phyloP scores from a whole-genome alignment of 2,888 invertebrate species.

The Drosophila yooni region DNA sequence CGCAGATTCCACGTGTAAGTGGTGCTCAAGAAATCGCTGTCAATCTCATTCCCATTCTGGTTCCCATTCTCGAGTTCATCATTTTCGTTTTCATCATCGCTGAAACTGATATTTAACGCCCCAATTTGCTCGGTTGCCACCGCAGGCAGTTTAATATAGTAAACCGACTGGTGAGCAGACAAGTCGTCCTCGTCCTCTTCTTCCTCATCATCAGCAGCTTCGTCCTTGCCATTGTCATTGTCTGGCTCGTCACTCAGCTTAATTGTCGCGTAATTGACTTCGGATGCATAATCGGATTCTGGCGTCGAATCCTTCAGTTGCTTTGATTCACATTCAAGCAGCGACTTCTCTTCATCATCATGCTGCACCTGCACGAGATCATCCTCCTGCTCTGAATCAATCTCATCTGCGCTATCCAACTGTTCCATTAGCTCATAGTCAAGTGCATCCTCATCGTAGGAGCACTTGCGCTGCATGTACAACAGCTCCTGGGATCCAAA shows the following conservation, averaged over 20 bases:
- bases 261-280: constrained; percentile 75
- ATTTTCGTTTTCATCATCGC: constrained; percentile 29
- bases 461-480: constrained; percentile 70
- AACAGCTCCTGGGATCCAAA: constrained; percentile 71
- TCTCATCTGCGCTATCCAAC: constrained; percentile 43
- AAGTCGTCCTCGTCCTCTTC: constrained; percentile 30
- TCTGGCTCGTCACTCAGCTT: constrained; percentile 54
- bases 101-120: constrained; percentile 26
- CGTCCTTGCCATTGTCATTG: constrained; percentile 38
- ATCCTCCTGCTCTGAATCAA: constrained; percentile 14
- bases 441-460: constrained; percentile 80
- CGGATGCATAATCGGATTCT: constrained; percentile 84
- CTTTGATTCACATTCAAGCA: constrained; percentile 49
- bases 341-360: constrained; percentile 27
- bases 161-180: constrained; percentile 39
- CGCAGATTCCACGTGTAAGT: constrained; percentile 83
- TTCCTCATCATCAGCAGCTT: constrained; percentile 29
- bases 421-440: constrained; percentile 77
- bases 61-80: constrained; percentile 25
- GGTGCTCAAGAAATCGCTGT: constrained; percentile 80
- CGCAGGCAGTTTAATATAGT: constrained; percentile 63
- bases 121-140: constrained; percentile 13
- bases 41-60: constrained; percentile 54
- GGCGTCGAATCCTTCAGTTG: constrained; percentile 78
- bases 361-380: constrained; percentile 48